These are phyloP conservation scores for Drosophila carrolli DNA, from an alignment of 1,140 invertebrate species.

Conservation along the genomic window DNA sequence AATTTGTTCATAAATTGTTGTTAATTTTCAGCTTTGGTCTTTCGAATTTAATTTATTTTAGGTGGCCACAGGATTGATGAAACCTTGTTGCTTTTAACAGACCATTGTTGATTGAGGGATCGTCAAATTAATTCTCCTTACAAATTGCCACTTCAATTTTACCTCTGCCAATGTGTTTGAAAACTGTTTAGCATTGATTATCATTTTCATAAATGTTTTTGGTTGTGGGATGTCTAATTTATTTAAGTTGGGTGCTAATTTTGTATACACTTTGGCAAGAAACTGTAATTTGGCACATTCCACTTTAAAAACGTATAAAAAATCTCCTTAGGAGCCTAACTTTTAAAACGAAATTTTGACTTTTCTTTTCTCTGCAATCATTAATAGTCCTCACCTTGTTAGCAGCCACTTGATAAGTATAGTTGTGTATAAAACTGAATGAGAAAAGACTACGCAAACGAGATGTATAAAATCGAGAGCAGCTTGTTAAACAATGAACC, in stretches of 20 bases:
- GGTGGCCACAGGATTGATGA: constrained; percentile 68
- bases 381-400: constrained; percentile 47
- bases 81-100: constrained; percentile 35
- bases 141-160: constrained; percentile 58
- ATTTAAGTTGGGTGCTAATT: constrained; percentile 55
- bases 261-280: constrained; percentile 13
- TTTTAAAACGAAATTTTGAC: too few species aligned
- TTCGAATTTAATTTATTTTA: constrained; percentile 77
- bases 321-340: too few species aligned
- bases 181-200: constrained; percentile 70
- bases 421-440: constrained; percentile 66
- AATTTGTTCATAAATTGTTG: constrained; percentile 81
- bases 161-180: constrained; percentile 59
- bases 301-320: too few species aligned
- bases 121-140: constrained; percentile 66
- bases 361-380: constrained; percentile 18
- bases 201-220: constrained; percentile 67
- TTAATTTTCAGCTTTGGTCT: constrained; percentile 66
- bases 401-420: constrained; percentile 68
- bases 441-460: constrained; percentile 20
- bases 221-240: constrained; percentile 42
- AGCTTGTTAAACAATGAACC: constrained; percentile 44
- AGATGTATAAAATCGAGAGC: constrained; percentile 25
- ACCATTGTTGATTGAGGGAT: constrained; percentile 66
- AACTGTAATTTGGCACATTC: too few species aligned